Evolutionary conservation across 2,888 invertebrate genomes (phyloP).

Genomic region (Drosophila nr. perissopoda): DNA sequence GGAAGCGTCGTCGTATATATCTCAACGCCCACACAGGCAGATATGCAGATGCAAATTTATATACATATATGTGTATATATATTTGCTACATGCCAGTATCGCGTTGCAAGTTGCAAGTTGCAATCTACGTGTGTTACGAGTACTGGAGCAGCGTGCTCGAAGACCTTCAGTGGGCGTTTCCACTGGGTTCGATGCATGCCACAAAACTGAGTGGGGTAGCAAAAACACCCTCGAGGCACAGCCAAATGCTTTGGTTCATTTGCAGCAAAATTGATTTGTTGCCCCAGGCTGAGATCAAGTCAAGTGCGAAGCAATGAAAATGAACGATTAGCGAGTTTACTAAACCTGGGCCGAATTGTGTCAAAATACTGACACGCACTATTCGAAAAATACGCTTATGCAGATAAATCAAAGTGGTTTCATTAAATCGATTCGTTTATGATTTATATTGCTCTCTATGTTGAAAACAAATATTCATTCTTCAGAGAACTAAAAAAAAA

Average conservation of each 20-base stretch:
- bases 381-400: background rate
- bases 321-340: slow-evolving; percentile 40
- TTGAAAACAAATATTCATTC: background rate
- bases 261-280: slow-evolving; percentile 18
- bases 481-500: background rate
- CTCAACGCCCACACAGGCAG: slow-evolving; percentile 25
- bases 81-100: slow-evolving; percentile 8
- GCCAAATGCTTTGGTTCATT: background rate
- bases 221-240: background rate
- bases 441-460: background rate
- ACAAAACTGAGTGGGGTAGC: background rate
- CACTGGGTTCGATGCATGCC: slow-evolving; percentile 31
- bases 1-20: slow-evolving; percentile 47
- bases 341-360: slow-evolving; percentile 31
- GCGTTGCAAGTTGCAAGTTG: slow-evolving; percentile 3
- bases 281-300: slow-evolving; percentile 16
- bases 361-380: slow-evolving; percentile 22
- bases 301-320: slow-evolving; percentile 50
- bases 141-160: background rate
- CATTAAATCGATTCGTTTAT: background rate
- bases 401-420: background rate
- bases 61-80: background rate
- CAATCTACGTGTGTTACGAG: background rate
- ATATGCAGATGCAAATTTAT: slow-evolving; percentile 16
- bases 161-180: slow-evolving; percentile 36